phyloP scores from a whole-genome alignment of 1,140 invertebrate genomes.

The Aricia agestis region DNA sequence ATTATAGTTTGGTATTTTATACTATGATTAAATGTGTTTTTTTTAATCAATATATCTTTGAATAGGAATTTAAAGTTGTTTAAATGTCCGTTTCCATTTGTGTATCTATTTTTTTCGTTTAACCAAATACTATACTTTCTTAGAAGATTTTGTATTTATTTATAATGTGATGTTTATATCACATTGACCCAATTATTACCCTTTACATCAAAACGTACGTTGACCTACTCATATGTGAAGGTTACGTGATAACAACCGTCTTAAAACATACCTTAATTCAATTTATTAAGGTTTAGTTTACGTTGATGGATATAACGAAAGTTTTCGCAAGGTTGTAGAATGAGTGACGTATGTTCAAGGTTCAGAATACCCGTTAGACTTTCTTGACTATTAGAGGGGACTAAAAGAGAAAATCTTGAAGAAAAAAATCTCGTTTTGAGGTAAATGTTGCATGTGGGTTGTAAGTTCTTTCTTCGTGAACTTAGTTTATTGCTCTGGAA shows the following conservation, averaged over 20 bases:
- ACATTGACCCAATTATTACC: slow-evolving; percentile 30
- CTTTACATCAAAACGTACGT: slow-evolving; percentile 40
- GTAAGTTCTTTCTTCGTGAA: no score
- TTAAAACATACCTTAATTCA: slow-evolving; percentile 30
- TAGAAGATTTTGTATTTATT: background rate
- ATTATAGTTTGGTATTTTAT: background rate
- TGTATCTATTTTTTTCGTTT: no score
- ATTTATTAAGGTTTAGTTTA: slow-evolving; percentile 23
- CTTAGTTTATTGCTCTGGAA: no score
- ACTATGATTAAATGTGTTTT: background rate
- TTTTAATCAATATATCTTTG: background rate
- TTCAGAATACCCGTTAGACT: slow-evolving; percentile 2
- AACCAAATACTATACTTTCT: no score
- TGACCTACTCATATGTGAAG: slow-evolving; percentile 54
- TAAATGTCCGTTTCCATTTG: no score
- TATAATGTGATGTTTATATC: slow-evolving; percentile 12
- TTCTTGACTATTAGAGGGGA: background rate
- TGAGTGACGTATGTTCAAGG: slow-evolving; percentile 24
- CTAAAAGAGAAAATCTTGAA: no score
- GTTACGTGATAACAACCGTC: slow-evolving; percentile 37
- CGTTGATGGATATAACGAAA: background rate
- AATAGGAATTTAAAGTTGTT: no score
- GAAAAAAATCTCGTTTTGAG: no score
- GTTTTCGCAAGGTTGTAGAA: slow-evolving; percentile 14
- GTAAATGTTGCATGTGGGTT: no score